A percentile compares a stretch with the other conserved stretches of the same genome.
phyloP scores from a whole-genome alignment of 1,140 invertebrate genomes.

The Mesaphorura yosii region DNA sequence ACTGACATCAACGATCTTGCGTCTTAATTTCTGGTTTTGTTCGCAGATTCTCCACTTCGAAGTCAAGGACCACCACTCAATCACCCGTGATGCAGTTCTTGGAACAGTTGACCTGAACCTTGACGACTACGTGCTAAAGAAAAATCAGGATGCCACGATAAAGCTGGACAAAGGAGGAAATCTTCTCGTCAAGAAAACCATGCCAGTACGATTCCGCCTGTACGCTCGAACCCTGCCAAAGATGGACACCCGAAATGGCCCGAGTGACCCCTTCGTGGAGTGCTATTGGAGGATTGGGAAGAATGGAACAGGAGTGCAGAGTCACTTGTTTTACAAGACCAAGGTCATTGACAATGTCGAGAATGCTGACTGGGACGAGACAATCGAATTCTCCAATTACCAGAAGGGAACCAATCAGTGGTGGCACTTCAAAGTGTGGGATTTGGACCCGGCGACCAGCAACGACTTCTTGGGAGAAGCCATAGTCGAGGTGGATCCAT shows the following conservation, averaged over 20 bases:
- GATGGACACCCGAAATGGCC: conserved; percentile 16
- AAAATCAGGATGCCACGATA: conserved; percentile 17
- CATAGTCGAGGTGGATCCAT: conserved; percentile 20
- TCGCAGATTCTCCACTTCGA: conserved; percentile 19
- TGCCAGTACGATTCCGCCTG: conserved; percentile 17
- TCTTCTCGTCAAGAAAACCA: conserved; percentile 15
- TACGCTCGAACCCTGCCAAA: conserved; percentile 18
- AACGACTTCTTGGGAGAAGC: conserved; percentile 24
- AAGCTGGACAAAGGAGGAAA: conserved; percentile 5
- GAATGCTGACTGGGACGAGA: conserved; percentile 16
- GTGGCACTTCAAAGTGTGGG: conserved; percentile 19
- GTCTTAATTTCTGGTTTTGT: background rate
- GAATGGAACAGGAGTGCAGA: conserved; percentile 15
- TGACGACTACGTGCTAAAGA: conserved; percentile 17
- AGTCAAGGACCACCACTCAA: conserved; percentile 17
- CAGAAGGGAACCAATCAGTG: conserved; percentile 20
- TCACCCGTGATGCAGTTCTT: conserved; percentile 16
- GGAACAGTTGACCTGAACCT: conserved; percentile 19
- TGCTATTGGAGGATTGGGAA: conserved; percentile 21
- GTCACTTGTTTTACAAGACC: conserved; percentile 23
- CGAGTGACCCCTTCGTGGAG: conserved; percentile 24
- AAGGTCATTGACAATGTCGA: conserved; percentile 20
- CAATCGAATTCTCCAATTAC: conserved; percentile 25
- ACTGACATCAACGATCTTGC: no score
- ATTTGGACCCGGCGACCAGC: conserved; percentile 16